Evolutionary conservation across 2,113 vertebrate species (phyloP).

Genomic region (Pelodiscus sinensis): DNA sequence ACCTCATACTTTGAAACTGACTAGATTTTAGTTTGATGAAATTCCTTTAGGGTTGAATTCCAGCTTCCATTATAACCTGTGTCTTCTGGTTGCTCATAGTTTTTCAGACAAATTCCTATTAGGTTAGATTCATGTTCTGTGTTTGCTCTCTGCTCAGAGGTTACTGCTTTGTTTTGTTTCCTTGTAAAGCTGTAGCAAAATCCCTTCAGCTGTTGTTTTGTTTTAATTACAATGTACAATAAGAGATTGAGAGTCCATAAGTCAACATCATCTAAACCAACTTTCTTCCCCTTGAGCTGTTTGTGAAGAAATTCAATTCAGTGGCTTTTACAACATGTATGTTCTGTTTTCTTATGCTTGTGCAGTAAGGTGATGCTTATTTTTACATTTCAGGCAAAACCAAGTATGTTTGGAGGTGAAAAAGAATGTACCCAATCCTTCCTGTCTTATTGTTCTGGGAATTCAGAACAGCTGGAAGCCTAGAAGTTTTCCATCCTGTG

Average conservation of each 20-base stretch:
- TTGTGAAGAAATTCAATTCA: background rate
- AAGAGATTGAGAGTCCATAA: background rate
- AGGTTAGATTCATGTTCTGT: background rate
- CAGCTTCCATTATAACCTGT: background rate
- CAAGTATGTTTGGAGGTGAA: background rate
- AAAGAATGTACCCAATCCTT: background rate
- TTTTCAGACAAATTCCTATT: background rate
- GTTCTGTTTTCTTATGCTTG: background rate
- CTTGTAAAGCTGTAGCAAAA: background rate
- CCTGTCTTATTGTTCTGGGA: background rate
- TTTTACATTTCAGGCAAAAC: background rate
- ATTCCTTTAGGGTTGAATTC: background rate
- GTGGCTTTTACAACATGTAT: background rate
- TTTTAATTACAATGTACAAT: background rate
- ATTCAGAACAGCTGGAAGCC: background rate
- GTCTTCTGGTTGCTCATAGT: background rate
- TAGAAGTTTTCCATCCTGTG: background rate
- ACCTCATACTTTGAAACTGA: background rate
- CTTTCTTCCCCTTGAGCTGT: background rate
- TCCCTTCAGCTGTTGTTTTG: background rate
- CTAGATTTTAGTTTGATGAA: background rate
- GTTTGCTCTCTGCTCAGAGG: background rate
- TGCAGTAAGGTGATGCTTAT: background rate
- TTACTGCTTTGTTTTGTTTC: background rate
- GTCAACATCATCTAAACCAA: background rate